phyloP scores from a whole-genome alignment of 2,113 vertebrate genomes.

The Cololabis saira region DNA sequence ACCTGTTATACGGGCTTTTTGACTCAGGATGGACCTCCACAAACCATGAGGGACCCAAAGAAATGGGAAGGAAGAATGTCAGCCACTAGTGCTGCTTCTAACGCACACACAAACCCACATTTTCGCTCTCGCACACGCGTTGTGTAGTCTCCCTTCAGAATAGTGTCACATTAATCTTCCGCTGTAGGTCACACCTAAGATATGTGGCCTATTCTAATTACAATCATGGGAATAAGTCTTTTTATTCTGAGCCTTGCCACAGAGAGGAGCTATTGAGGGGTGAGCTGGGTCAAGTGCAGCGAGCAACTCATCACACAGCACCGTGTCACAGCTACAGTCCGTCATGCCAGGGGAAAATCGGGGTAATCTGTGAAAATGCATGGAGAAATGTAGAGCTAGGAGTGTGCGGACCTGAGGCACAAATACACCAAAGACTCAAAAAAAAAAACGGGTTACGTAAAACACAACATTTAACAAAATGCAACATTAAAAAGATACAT shows the following conservation, averaged over 20 bases:
- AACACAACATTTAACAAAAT: background rate
- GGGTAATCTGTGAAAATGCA: slow-evolving; percentile 24
- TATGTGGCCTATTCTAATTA: slow-evolving; percentile 39
- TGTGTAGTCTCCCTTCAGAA: slow-evolving; percentile 4
- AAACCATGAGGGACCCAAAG: slow-evolving; percentile 18
- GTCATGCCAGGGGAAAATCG: background rate
- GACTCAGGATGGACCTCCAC: slow-evolving; percentile 17
- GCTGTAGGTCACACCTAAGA: slow-evolving; percentile 25
- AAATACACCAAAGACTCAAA: background rate
- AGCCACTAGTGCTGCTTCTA: background rate
- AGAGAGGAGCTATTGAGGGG: slow-evolving; percentile 22
- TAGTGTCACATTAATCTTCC: slow-evolving; percentile 33
- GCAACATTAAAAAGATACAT: too few species aligned
- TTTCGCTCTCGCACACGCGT: slow-evolving; percentile 1
- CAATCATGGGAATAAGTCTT: slow-evolving; percentile 34
- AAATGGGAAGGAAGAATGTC: background rate
- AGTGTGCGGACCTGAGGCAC: background rate
- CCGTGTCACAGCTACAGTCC: background rate
- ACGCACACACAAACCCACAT: background rate
- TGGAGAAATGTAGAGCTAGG: background rate
- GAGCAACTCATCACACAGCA: slow-evolving; percentile 19
- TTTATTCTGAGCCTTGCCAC: slow-evolving; percentile 6
- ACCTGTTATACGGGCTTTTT: slow-evolving; percentile 48
- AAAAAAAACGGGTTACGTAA: background rate
- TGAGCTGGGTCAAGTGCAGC: slow-evolving; percentile 52